Conservation (phyloP, 2,888 invertebrate genomes). For the Lasioglossum pauxillum region DNA sequence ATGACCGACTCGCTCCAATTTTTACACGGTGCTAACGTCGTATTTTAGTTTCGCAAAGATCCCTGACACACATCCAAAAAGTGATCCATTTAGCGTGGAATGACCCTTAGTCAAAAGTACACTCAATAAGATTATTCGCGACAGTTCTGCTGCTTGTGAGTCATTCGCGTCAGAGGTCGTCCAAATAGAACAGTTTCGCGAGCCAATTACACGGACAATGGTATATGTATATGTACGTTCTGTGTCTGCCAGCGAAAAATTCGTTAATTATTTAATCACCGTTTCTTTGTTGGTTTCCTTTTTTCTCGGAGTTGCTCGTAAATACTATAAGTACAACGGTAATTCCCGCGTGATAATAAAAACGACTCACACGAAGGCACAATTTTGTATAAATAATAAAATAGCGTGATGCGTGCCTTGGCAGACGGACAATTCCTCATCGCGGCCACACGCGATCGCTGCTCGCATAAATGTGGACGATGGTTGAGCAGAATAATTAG, state of each 20-base stretch:
- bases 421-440: conserved; percentile 9
- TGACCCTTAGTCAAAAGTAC: conserved; percentile 9
- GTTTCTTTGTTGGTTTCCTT: not conserved
- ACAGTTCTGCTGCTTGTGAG: not conserved
- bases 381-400: conserved; percentile 23
- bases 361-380: not conserved
- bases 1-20: not conserved
- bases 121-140: conserved; percentile 3
- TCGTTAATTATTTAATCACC: not conserved
- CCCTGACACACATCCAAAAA: conserved; percentile 13
- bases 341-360: not conserved
- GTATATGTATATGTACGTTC: not conserved
- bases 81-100: not conserved
- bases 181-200: conserved; percentile 11
- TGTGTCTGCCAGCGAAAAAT: not conserved
- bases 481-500: not conserved
- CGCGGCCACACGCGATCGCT: conserved; percentile 6
- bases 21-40: not conserved
- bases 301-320: not conserved
- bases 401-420: not conserved
- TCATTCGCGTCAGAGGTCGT: conserved; percentile 9
- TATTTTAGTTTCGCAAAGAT: not conserved
- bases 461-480: conserved; percentile 1
- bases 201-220: conserved; percentile 7
- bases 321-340: not conserved